Conservation (phyloP, 2,797 vertebrate species). For the Melanotaenia nigrans region DNA sequence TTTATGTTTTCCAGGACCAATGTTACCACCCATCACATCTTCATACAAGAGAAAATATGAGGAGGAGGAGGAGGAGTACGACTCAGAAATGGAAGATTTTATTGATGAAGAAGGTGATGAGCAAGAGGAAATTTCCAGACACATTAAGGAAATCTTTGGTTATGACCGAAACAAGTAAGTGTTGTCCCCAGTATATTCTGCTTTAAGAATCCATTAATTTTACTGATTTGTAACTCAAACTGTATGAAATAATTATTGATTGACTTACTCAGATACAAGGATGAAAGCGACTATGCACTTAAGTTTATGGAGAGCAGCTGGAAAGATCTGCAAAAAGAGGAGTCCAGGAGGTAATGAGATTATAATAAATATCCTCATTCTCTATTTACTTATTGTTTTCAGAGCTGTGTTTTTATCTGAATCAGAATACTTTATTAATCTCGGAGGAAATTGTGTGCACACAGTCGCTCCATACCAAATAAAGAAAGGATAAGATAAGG, state of each 20-base stretch:
- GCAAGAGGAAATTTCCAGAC: constrained; percentile 93
- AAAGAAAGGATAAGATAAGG: no score
- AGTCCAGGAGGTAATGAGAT: constrained; percentile 90
- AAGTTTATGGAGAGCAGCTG: constrained; percentile 98
- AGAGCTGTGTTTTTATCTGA: background rate
- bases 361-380: background rate
- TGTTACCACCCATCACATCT: constrained; percentile 85
- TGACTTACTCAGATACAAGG: constrained; percentile 87
- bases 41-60: constrained; percentile 90
- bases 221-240: background rate
- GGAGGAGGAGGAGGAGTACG: constrained; percentile 91
- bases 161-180: constrained; percentile 90
- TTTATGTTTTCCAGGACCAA: constrained; percentile 71
- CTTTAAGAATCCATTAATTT: background rate
- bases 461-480: no score
- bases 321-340: constrained; percentile 96
- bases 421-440: no score
- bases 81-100: constrained; percentile 99
- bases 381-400: background rate
- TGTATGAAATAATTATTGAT: constrained; percentile 3
- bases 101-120: constrained; percentile 92
- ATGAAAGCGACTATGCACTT: constrained; percentile 98
- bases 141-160: constrained; percentile 97
- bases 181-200: background rate
- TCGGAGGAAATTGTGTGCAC: no score